A percentile compares a stretch with the other conserved stretches of the same genome.
Conservation (phyloP, 2,113 vertebrate genomes). For the Alectura lathami region DNA sequence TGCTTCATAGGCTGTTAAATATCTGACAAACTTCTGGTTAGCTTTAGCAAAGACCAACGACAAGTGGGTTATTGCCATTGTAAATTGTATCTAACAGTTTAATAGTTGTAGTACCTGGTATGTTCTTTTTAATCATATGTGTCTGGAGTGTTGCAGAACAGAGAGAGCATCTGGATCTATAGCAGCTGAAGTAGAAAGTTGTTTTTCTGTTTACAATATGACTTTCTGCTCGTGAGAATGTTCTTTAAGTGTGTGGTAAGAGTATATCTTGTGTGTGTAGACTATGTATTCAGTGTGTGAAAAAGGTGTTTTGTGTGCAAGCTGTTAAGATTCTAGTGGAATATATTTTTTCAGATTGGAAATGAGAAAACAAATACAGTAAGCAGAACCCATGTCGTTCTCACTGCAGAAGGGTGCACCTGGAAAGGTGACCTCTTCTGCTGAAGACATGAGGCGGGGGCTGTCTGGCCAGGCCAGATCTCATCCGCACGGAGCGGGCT, state of each 20-base stretch:
- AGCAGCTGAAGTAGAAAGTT: conserved; percentile 47
- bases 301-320: not conserved
- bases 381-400: not conserved
- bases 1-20: conserved; percentile 31
- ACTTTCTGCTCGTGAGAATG: not conserved
- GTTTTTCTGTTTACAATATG: conserved; percentile 40
- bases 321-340: not conserved
- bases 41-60: conserved; percentile 20
- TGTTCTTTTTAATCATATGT: conserved; percentile 43
- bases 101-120: conserved; percentile 47
- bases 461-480: not conserved
- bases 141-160: conserved; percentile 34
- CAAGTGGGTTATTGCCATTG: conserved; percentile 44
- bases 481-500: not conserved
- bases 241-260: not conserved
- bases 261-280: rapidly evolving
- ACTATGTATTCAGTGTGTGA: not conserved
- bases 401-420: not conserved
- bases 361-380: not conserved
- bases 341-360: not conserved
- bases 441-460: not conserved
- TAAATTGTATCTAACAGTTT: conserved; percentile 57
- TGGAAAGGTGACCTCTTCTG: not conserved
- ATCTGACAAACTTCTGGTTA: conserved; percentile 55
- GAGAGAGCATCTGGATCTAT: conserved; percentile 60